A percentile compares a stretch with the other conserved stretches of the same genome.
These are phyloP conservation scores for Enteromius treurensis DNA, from an alignment of 2,797 vertebrate species.

Conservation along the genomic window DNA sequence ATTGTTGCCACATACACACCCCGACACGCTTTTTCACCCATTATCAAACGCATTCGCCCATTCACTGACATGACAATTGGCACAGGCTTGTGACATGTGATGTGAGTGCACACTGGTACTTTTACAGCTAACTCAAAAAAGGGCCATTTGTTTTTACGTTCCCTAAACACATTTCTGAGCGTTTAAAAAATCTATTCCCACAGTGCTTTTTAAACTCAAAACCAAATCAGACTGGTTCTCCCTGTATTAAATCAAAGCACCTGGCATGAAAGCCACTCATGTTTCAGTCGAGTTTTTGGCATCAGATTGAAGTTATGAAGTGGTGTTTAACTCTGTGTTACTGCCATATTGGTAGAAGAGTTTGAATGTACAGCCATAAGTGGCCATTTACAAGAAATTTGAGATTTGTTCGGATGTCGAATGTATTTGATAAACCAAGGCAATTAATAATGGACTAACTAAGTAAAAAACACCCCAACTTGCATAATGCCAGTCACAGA, in stretches of 20 bases:
- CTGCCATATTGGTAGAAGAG: slow-evolving; percentile 82
- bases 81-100: slow-evolving; percentile 21
- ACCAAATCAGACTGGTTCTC: slow-evolving; percentile 4
- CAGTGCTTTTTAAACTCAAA: slow-evolving; percentile 23
- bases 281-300: slow-evolving; percentile 4
- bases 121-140: slow-evolving; percentile 30
- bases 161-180: slow-evolving; percentile 20
- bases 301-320: slow-evolving; percentile 53
- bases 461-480: slow-evolving; percentile 14
- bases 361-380: slow-evolving; percentile 78
- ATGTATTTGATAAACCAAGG: slow-evolving; percentile 65
- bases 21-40: slow-evolving; percentile 41
- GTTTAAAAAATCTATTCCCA: slow-evolving; percentile 4
- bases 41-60: slow-evolving; percentile 36
- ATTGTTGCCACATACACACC: slow-evolving; percentile 52
- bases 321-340: slow-evolving; percentile 70
- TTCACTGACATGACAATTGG: slow-evolving; percentile 32
- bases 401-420: slow-evolving; percentile 62
- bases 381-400: slow-evolving; percentile 70
- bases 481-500: slow-evolving; percentile 37
- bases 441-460: slow-evolving; percentile 46
- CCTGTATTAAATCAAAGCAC: slow-evolving; percentile 23
- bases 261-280: slow-evolving; percentile 12
- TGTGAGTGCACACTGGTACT: slow-evolving; percentile 34
- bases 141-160: slow-evolving; percentile 30